Evolutionary conservation across 2,797 vertebrate genomes (phyloP).

Genomic region (Amniataba percoides): DNA sequence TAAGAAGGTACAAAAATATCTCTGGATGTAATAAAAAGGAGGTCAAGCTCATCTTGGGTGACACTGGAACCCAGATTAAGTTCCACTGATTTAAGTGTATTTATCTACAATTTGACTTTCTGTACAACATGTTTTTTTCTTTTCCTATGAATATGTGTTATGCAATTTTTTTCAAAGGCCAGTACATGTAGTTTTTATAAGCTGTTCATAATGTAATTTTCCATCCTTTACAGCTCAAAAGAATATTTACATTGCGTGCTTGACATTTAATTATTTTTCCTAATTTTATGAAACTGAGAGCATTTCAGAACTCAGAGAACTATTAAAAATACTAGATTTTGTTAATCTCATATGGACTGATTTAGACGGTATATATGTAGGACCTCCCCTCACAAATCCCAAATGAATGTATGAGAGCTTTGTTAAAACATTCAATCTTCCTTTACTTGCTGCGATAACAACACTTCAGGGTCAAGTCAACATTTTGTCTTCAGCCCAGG

Average conservation of each 20-base stretch:
- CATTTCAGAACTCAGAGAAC: neutral
- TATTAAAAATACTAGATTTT: no score
- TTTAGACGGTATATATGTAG: no score
- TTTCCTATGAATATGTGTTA: neutral
- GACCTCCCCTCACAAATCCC: no score
- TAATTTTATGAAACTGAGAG: neutral
- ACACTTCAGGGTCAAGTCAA: neutral
- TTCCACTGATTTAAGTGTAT: conserved; percentile 60
- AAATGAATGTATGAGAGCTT: neutral
- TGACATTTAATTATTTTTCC: neutral
- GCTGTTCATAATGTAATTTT: neutral
- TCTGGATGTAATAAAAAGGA: conserved; percentile 65
- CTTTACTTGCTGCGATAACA: neutral
- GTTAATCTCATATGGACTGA: no score
- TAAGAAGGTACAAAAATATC: conserved; percentile 77
- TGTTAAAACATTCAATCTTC: neutral
- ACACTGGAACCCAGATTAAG: conserved; percentile 64
- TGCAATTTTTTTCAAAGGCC: neutral
- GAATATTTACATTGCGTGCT: neutral
- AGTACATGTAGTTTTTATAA: neutral
- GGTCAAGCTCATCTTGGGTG: conserved; percentile 69
- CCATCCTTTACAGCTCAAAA: no score
- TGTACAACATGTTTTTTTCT: no score
- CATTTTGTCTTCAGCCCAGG: neutral
- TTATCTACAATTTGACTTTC: no score